These are phyloP conservation scores for Torymus auratus DNA, from an alignment of 2,888 invertebrate genomes.

Conservation along the genomic window DNA sequence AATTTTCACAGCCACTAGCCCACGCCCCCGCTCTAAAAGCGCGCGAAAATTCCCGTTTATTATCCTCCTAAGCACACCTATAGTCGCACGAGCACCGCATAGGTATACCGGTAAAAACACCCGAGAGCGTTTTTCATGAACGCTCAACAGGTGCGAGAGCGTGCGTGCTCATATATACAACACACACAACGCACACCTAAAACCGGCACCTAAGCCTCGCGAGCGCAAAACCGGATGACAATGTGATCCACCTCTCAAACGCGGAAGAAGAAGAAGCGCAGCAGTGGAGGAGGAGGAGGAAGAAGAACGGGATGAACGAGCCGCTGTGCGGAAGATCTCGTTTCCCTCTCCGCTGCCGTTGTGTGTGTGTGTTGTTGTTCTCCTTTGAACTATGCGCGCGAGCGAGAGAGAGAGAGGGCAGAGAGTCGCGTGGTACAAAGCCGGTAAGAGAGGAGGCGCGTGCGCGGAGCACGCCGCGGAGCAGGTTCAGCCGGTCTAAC, in stretches of 20 bases:
- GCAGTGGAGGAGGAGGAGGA: slow-evolving; percentile 51
- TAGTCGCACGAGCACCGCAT: too few species aligned
- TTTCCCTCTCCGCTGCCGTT: not conserved
- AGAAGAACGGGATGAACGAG: slow-evolving; percentile 57
- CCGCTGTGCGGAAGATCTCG: slow-evolving; percentile 51
- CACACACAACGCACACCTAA: too few species aligned
- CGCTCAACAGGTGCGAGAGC: too few species aligned
- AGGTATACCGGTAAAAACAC: too few species aligned
- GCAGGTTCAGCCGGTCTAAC: slow-evolving; percentile 77
- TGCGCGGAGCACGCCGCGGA: slow-evolving; percentile 74
- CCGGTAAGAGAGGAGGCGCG: slow-evolving; percentile 61
- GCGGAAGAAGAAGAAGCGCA: slow-evolving; percentile 31
- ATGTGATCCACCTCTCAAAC: not conserved
- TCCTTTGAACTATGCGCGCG: slow-evolving; percentile 61
- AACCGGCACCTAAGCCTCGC: not conserved
- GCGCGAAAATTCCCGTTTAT: too few species aligned
- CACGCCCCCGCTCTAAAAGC: too few species aligned
- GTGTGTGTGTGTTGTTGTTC: slow-evolving; percentile 52
- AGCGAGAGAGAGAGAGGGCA: slow-evolving; percentile 48
- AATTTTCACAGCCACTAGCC: too few species aligned
- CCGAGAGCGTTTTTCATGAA: too few species aligned
- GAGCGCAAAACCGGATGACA: slow-evolving; percentile 3
- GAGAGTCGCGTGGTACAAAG: slow-evolving; percentile 60
- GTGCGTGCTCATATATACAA: too few species aligned
- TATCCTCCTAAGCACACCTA: too few species aligned